A percentile compares a stretch with the other conserved stretches of the same genome.
phyloP scores from a whole-genome alignment of 2,797 vertebrate genomes.

The Falco cherrug region DNA sequence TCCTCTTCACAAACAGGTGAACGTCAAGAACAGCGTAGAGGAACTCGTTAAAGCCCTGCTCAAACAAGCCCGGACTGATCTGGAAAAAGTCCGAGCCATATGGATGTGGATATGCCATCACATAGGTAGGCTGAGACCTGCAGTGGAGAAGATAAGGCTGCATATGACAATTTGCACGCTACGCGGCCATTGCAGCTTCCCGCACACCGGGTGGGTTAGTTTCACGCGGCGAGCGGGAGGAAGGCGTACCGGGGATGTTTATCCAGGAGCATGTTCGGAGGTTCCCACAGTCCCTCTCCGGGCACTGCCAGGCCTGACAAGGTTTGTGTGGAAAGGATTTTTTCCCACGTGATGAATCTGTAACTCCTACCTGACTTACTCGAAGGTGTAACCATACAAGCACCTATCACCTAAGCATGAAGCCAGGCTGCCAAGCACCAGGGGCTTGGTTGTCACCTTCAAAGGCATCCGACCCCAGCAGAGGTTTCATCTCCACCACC shows the following conservation, averaged over 20 bases:
- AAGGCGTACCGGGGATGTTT: neutral
- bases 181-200: neutral
- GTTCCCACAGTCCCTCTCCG: neutral
- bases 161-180: too few relatives aligned
- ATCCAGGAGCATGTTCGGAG: neutral
- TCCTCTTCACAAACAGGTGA: slow-evolving; percentile 64
- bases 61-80: slow-evolving; percentile 71
- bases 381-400: fast-evolving
- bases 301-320: neutral
- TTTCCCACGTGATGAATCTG: neutral
- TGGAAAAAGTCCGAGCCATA: slow-evolving; percentile 79
- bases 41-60: slow-evolving; percentile 76
- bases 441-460: neutral
- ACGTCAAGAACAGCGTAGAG: slow-evolving; percentile 63
- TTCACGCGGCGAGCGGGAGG: neutral
- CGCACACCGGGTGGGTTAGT: fast-evolving
- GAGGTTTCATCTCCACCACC: neutral
- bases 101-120: slow-evolving; percentile 85
- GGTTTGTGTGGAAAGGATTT: neutral
- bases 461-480: neutral
- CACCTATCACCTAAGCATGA: neutral
- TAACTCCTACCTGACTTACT: neutral
- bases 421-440: neutral
- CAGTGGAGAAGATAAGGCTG: neutral
- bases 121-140: slow-evolving; percentile 73